phyloP scores from a whole-genome alignment of 2,888 invertebrate genomes.

The Pachycephus smyrnensis region DNA sequence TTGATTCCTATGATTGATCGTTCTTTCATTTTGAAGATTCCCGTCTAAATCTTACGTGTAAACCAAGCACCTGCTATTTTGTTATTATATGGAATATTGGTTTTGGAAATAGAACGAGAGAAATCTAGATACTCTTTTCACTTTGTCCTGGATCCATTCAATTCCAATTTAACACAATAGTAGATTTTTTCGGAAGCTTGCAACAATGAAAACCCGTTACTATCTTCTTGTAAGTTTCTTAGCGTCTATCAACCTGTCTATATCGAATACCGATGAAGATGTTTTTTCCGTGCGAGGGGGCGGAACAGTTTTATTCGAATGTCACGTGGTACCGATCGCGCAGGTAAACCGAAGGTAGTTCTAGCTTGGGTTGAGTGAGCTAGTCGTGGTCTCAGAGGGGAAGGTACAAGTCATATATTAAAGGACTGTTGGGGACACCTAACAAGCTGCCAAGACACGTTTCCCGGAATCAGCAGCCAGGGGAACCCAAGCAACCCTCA shows the following conservation, averaged over 20 bases:
- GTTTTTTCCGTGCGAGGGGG: slow-evolving; percentile 1
- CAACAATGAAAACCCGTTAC: neutral
- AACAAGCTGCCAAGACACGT: slow-evolving; percentile 63
- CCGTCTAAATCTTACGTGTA: neutral
- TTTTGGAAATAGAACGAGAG: neutral
- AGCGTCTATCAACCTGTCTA: neutral
- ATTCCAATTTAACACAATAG: neutral
- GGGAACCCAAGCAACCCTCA: slow-evolving; percentile 39
- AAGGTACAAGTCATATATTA: slow-evolving; percentile 61
- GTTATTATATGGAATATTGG: neutral
- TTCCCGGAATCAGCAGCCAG: slow-evolving; percentile 57
- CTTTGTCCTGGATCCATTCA: neutral
- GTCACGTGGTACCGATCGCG: slow-evolving; percentile 20
- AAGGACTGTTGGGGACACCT: slow-evolving; percentile 61
- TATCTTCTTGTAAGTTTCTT: neutral
- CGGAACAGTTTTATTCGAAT: slow-evolving; percentile 37
- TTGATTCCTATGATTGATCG: slow-evolving; percentile 26
- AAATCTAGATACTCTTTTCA: neutral
- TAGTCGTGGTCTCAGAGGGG: slow-evolving; percentile 33
- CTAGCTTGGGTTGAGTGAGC: slow-evolving; percentile 8
- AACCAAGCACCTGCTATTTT: neutral
- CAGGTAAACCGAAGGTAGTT: slow-evolving; percentile 39
- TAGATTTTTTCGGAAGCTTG: neutral
- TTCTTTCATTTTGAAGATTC: neutral
- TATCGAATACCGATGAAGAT: slow-evolving; percentile 2